Percentiles rank a stretch among this genome's conserved stretches.
Evolutionary conservation across 2,113 vertebrate species (phyloP).

Genomic region (Eretmochelys imbricata): DNA sequence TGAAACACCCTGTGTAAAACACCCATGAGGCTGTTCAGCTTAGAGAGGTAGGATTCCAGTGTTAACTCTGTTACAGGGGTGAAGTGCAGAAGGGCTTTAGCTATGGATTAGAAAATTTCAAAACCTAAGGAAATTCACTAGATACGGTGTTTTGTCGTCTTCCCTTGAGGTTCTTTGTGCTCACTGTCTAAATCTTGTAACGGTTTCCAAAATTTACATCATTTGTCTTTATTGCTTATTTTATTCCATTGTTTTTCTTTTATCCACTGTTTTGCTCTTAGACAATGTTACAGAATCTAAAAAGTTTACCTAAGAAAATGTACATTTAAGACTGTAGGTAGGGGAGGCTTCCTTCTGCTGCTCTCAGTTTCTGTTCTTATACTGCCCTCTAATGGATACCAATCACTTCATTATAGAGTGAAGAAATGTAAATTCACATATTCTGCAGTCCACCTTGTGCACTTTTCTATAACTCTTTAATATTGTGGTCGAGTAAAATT

Average conservation of each 20-base stretch:
- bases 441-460: background rate
- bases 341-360: conserved; percentile 14
- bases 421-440: conserved; percentile 67
- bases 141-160: background rate
- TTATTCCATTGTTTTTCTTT: background rate
- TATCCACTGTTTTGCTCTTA: conserved; percentile 32
- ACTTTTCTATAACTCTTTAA: background rate
- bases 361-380: conserved; percentile 78
- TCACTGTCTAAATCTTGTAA: background rate
- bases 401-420: conserved; percentile 59
- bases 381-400: conserved; percentile 87
- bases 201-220: background rate
- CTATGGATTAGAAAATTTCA: conserved; percentile 3
- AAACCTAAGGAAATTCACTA: background rate
- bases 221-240: background rate
- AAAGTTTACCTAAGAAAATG: conserved; percentile 69
- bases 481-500: background rate
- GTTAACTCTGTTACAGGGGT: conserved; percentile 24
- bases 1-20: conserved; percentile 11
- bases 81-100: background rate
- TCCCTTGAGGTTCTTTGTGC: background rate
- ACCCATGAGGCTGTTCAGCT: conserved; percentile 9
- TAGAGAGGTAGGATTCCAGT: conserved; percentile 14
- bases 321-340: conserved; percentile 39
- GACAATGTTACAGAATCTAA: conserved; percentile 33